phyloP scores from a whole-genome alignment of 2,113 vertebrate species.

The Nothobranchius kuhntae region DNA sequence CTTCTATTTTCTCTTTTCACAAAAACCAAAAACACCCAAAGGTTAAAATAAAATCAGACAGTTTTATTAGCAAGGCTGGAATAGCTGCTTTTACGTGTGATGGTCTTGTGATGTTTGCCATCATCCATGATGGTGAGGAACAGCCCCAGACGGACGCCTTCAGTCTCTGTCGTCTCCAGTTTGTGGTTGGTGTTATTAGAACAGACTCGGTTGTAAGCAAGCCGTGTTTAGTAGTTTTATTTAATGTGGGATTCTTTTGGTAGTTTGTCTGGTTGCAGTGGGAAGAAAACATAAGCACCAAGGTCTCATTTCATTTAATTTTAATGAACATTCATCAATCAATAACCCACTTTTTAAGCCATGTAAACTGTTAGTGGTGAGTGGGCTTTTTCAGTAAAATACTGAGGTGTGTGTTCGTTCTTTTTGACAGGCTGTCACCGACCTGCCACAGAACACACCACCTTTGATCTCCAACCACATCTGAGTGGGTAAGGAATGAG shows the following conservation, averaged over 20 bases:
- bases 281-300: too few species aligned
- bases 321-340: not conserved
- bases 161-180: too few species aligned
- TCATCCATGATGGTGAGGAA: constrained; percentile 5
- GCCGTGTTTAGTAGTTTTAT: not conserved
- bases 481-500: constrained; percentile 43
- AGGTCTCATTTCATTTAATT: not conserved
- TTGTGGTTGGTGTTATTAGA: constrained; percentile 15
- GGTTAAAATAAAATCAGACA: not conserved
- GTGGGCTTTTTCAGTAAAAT: not conserved
- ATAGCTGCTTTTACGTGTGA: constrained; percentile 24
- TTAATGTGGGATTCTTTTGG: not conserved
- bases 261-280: not conserved
- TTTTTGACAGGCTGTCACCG: constrained; percentile 53
- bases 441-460: constrained; percentile 11
- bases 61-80: constrained; percentile 22
- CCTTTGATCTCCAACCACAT: constrained; percentile 48
- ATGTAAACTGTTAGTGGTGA: not conserved
- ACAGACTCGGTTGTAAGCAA: not conserved
- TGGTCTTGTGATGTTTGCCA: constrained; percentile 24
- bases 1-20: constrained; percentile 26
- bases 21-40: not conserved
- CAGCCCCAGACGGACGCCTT: constrained; percentile 9
- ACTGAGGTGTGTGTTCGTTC: not conserved
- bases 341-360: not conserved